Evolutionary conservation across 2,113 vertebrate species (phyloP), one percentile per base, ranked within the genome.

Genomic region (Oxyura jamaicensis): DNA sequence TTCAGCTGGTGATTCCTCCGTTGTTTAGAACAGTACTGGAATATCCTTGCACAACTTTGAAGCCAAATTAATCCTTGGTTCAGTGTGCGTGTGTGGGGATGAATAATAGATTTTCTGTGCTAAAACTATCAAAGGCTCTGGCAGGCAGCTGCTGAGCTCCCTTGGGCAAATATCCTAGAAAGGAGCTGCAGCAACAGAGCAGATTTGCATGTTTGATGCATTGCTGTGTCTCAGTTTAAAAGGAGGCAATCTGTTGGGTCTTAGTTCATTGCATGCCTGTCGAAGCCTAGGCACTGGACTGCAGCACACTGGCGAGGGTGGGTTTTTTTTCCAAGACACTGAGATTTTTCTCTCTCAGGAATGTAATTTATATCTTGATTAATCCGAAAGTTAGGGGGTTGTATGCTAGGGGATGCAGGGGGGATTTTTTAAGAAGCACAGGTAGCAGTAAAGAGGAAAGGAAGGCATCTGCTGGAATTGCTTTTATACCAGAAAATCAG

Each of bases 191-290:
- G 89, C 77, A 65, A 50, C 62, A 25, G 81, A 26, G 58, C 63
- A 75, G 84, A 95, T 95, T 91, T 95, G 71, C 93, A 95, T 91
- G 71, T 92, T 92, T 95, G 95, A 96, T 96, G 87, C 95, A 91
- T 95, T 58, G 72, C 89, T 93, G 89, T 91, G 91, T 94, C 93
- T 85, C 28, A 0, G 3, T 44, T 76, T 50, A 44, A 75, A 65
- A 90, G 75, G n/a, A 90, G 31, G 17, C 87, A 87, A 95, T 84
- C 86, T 89, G 84, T 3, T 48, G 91, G 58, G 74, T 82, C 86
- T 78, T 39, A 78, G 62, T 53, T 86, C 81, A 8, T 19, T 13
- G 39, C 85, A 33, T 21, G 83, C 71, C 35, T 46, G 33, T 60
- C 29, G 83, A 28, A 92, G 81, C 76, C 72, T 5, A 22, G 9